Evolutionary conservation across 2,113 vertebrate species (phyloP).

Genomic region (Atherinomorus stipes): DNA sequence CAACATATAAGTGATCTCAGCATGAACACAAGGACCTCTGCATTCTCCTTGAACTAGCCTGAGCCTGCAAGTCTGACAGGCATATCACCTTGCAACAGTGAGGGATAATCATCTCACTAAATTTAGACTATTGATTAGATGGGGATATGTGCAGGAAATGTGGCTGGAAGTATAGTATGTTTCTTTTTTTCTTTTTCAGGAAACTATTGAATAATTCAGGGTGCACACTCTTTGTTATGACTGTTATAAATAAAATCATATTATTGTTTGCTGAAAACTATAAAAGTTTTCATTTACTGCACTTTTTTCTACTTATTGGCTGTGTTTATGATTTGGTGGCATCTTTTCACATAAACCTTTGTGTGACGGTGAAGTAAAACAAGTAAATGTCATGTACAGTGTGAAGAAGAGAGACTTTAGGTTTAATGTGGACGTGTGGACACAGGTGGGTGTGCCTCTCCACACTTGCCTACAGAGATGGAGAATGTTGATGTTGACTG

Average conservation of each 20-base stretch:
- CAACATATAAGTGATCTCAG: constrained; percentile 19
- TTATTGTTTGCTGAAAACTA: neutral
- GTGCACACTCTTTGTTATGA: neutral
- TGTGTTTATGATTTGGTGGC: neutral
- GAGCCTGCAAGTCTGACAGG: constrained; percentile 60
- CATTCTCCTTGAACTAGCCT: constrained; percentile 68
- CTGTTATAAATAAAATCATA: neutral
- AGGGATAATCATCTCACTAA: constrained; percentile 76
- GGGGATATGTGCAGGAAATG: constrained; percentile 54
- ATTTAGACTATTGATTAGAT: constrained; percentile 82
- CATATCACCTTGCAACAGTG: constrained; percentile 77
- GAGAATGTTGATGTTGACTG: constrained; percentile 85
- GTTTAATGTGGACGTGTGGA: constrained; percentile 2
- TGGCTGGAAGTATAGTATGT: constrained; percentile 13
- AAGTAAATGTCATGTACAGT: neutral
- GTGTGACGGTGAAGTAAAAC: neutral
- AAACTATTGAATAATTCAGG: neutral
- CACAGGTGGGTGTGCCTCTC: constrained; percentile 57
- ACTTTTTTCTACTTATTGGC: neutral
- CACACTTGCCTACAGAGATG: constrained; percentile 52
- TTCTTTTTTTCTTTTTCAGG: constrained; percentile 8
- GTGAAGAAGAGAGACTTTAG: neutral
- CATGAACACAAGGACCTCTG: constrained; percentile 42
- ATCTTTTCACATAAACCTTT: neutral
- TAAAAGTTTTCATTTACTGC: neutral